Percentiles rank a stretch among this genome's conserved stretches.
Evolutionary conservation across 64 coral and sea anemone species (phyloP).

Genomic region (Orbicella faveolata): DNA sequence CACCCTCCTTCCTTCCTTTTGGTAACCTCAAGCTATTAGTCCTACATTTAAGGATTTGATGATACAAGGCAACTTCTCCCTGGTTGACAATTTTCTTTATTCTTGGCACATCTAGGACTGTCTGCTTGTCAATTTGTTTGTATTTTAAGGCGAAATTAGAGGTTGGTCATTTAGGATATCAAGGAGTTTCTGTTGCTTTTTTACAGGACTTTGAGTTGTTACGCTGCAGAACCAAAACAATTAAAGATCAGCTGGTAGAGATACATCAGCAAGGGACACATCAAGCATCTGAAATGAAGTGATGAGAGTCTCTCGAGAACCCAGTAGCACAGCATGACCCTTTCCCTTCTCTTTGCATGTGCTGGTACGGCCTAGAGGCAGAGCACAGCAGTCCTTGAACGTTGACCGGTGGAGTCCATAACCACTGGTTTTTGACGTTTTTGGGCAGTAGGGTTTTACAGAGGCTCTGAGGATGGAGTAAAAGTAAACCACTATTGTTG

Average conservation of each 20-base stretch:
- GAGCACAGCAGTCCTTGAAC: too few species aligned
- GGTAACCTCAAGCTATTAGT: too few species aligned
- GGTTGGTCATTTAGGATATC: not conserved
- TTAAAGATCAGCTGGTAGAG: slow-evolving; percentile 37
- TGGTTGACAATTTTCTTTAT: not conserved
- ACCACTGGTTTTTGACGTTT: too few species aligned
- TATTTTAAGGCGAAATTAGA: not conserved
- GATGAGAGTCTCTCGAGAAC: not conserved
- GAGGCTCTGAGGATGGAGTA: too few species aligned
- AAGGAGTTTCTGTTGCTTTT: not conserved
- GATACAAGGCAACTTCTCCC: not conserved
- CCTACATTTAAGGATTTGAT: too few species aligned
- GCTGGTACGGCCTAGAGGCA: too few species aligned
- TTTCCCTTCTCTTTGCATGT: too few species aligned
- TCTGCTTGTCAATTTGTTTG: not conserved
- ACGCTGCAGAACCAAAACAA: slow-evolving; percentile 23
- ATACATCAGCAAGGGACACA: slow-evolving; percentile 7
- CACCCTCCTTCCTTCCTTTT: too few species aligned
- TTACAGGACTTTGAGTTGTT: slow-evolving; percentile 29
- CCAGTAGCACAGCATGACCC: too few species aligned
- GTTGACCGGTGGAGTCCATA: too few species aligned
- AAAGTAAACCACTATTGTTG: too few species aligned
- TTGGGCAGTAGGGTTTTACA: too few species aligned
- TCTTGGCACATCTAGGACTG: not conserved
- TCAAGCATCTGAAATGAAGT: not conserved